Percentiles rank a stretch among this genome's conserved stretches.
Evolutionary conservation across 2,888 invertebrate genomes (phyloP).

Genomic region (Ochropacha duplaris): DNA sequence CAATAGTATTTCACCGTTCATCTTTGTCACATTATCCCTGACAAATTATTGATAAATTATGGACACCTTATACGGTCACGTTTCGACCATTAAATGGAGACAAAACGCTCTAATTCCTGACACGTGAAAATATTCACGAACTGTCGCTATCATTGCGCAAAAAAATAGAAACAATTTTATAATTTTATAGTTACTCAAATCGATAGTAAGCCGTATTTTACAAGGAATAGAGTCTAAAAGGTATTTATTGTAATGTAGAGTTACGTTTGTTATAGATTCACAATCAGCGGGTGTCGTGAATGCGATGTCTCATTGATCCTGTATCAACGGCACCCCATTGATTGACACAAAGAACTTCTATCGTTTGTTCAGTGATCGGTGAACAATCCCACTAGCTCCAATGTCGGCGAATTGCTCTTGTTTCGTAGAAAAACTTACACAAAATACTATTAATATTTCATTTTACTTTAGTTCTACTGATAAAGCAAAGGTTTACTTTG

Average conservation of each 20-base stretch:
- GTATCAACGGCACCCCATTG: constrained; percentile 78
- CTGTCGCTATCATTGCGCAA: constrained; percentile 79
- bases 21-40: constrained; percentile 70
- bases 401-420: constrained; percentile 47
- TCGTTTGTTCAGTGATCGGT: constrained; percentile 73
- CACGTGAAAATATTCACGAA: constrained; percentile 77
- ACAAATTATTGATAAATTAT: constrained; percentile 75
- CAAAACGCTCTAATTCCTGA: constrained; percentile 79
- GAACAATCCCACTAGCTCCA: constrained; percentile 62
- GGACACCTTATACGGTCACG: constrained; percentile 73
- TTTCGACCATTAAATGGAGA: constrained; percentile 79
- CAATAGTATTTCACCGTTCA: constrained; percentile 60
- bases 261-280: constrained; percentile 22
- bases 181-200: constrained; percentile 20
- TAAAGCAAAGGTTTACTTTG: background rate
- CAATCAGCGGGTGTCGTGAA: constrained; percentile 50
- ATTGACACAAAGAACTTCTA: constrained; percentile 68
- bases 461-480: background rate
- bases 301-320: constrained; percentile 69
- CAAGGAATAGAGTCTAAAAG: constrained; percentile 13
- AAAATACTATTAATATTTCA: background rate
- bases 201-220: constrained; percentile 28
- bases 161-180: constrained; percentile 44
- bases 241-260: constrained; percentile 22
- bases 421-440: constrained; percentile 18